Conservation (phyloP, 2,797 vertebrate species). For the Coreius guichenoti region DNA sequence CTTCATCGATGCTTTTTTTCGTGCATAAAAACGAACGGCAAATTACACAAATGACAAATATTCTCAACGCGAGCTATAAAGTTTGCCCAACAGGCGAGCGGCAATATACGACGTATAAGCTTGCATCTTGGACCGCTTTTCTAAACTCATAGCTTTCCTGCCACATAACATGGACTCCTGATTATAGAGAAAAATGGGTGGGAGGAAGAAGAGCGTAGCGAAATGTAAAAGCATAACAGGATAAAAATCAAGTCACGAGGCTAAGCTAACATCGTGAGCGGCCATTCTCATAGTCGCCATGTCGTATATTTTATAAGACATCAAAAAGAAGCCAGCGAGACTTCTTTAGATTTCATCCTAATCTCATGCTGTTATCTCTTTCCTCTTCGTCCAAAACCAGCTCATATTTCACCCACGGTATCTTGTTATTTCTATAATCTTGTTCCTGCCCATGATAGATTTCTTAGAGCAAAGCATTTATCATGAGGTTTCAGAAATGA, state of each 20-base stretch:
- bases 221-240: constrained; percentile 51
- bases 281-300: constrained; percentile 38
- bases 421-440: constrained; percentile 66
- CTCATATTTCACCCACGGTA: constrained; percentile 65
- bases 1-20: constrained; percentile 71
- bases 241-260: constrained; percentile 51
- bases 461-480: constrained; percentile 57
- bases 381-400: constrained; percentile 56
- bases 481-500: constrained; percentile 51
- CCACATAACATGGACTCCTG: constrained; percentile 22
- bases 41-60: constrained; percentile 65
- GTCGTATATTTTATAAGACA: constrained; percentile 60
- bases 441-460: constrained; percentile 61
- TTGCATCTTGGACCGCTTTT: background rate
- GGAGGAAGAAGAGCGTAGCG: constrained; percentile 33
- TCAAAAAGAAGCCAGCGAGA: constrained; percentile 64
- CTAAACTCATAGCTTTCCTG: constrained; percentile 33
- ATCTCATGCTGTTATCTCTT: constrained; percentile 62
- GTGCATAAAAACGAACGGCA: constrained; percentile 50
- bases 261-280: constrained; percentile 39
- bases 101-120: background rate
- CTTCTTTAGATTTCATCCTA: constrained; percentile 65
- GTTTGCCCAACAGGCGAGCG: constrained; percentile 55
- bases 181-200: constrained; percentile 50
- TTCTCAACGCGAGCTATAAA: constrained; percentile 47